Evolutionary conservation across 2,797 vertebrate species (phyloP), one percentile per base, ranked within the genome.

Genomic region (Mus caroli): DNA sequence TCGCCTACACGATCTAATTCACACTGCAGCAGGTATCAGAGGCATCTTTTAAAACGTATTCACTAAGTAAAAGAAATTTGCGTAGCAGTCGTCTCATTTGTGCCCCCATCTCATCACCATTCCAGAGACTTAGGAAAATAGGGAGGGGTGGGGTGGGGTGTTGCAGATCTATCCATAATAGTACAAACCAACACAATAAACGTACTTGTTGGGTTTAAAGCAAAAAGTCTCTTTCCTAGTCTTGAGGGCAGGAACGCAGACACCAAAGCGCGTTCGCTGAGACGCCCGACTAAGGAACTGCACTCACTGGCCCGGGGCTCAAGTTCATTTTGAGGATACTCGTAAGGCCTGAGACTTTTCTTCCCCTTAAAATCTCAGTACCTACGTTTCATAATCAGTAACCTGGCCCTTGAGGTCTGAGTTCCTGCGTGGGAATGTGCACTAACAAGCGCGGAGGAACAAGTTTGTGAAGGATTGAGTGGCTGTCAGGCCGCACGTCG

Each of bases 281-380:
- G 15, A 3, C 1, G 9, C 37, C 1, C 14, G 3, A 0, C 76
- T 1, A 4, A 60, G 19, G 31, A 34, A 62, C 52, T 12, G 7
- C 67, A 6, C 80, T 26, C 24, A n/a, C 22, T 3, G 11, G 58
- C 26, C 28, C 2, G 2, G 64, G 17, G 31, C 73, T 88, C 46
- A 73, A 60, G 56, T 94, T 91, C 84, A n/a, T 71, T 69, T 64
- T 0, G 40, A 75, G n/a, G 37, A 54, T 75, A 85, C 52, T 52
- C n/a, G 34, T 3, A 10, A 83, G 67, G 78, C 73, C 37, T 10
- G 7, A 34, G 5, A 43, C 34, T 62, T 84, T 80, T 77, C 86
- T 20, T 88, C 69, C n/a, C 87, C 9, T 1, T 19, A 14, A 78
- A 10, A 69, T 1, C 19, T 28, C 60, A 52, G 26, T 20, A 58